Evolutionary conservation across 2,113 vertebrate genomes (phyloP).

Genomic region (Antigone vipio): DNA sequence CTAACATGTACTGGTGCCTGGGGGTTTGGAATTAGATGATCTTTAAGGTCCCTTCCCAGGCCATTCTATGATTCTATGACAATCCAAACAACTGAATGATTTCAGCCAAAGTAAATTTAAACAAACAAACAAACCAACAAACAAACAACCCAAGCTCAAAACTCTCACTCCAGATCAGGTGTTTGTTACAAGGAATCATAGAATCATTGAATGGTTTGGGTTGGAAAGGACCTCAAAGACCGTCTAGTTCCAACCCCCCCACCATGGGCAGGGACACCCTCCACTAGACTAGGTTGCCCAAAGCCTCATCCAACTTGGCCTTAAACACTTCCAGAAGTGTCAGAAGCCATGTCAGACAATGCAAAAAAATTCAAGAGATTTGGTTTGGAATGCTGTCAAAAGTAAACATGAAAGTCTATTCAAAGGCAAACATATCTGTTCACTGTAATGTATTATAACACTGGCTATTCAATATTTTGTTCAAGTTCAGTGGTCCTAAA

Average conservation of each 20-base stretch:
- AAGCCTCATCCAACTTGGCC: too few species aligned
- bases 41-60: too few species aligned
- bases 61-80: too few species aligned
- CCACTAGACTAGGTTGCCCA: too few species aligned
- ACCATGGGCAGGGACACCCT: too few species aligned
- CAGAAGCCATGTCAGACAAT: neutral
- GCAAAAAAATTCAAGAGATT: neutral
- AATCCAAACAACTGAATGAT: neutral
- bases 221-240: too few species aligned
- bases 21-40: too few species aligned
- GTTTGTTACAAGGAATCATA: neutral
- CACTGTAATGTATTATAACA: neutral
- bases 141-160: neutral
- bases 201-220: too few species aligned
- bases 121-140: neutral
- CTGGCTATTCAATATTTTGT: neutral
- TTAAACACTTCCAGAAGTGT: neutral
- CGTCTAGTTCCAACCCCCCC: too few species aligned
- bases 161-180: neutral
- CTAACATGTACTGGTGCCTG: too few species aligned
- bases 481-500: neutral
- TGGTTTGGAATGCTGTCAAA: slow-evolving; percentile 12
- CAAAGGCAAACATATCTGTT: neutral
- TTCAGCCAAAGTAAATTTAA: neutral
- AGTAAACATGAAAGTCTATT: neutral